These are phyloP conservation scores for Acleris holmiana DNA, from an alignment of 2,888 invertebrate genomes.

Conservation along the genomic window DNA sequence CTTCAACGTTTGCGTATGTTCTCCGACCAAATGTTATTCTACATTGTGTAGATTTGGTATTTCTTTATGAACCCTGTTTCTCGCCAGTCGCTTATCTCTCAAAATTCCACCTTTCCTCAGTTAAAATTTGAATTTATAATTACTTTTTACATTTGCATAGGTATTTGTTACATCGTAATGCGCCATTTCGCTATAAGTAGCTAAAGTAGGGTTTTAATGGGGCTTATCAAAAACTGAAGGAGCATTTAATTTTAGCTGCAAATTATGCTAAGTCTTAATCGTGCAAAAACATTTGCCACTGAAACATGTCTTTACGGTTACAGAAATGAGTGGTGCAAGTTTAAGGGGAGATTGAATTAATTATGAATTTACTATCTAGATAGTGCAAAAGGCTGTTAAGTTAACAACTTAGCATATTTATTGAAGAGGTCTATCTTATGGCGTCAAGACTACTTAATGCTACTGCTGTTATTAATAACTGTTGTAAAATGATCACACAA, in stretches of 20 bases:
- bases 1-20: too few relatives aligned
- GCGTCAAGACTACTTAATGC: too few relatives aligned
- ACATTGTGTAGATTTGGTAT: not conserved
- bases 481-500: too few relatives aligned
- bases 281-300: not conserved
- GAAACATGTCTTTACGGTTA: not conserved
- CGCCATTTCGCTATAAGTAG: slow-evolving; percentile 42
- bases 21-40: too few relatives aligned
- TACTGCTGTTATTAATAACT: too few relatives aligned
- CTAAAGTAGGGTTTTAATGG: slow-evolving; percentile 12
- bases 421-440: too few relatives aligned
- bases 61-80: not conserved
- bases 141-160: slow-evolving; percentile 60
- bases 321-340: not conserved
- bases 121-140: slow-evolving; percentile 66
- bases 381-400: too few relatives aligned
- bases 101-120: slow-evolving; percentile 38
- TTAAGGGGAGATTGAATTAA: too few relatives aligned
- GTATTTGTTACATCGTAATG: slow-evolving; percentile 54
- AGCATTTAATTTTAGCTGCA: slow-evolving; percentile 33
- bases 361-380: too few relatives aligned
- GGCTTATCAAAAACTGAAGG: slow-evolving; percentile 36
- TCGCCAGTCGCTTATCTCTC: slow-evolving; percentile 29
- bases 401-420: too few relatives aligned
- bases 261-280: slow-evolving; percentile 31